A percentile compares a stretch with the other conserved stretches of the same genome.
phyloP scores from a whole-genome alignment of 1,140 invertebrate species.

The Gonatopus flavifemur region DNA sequence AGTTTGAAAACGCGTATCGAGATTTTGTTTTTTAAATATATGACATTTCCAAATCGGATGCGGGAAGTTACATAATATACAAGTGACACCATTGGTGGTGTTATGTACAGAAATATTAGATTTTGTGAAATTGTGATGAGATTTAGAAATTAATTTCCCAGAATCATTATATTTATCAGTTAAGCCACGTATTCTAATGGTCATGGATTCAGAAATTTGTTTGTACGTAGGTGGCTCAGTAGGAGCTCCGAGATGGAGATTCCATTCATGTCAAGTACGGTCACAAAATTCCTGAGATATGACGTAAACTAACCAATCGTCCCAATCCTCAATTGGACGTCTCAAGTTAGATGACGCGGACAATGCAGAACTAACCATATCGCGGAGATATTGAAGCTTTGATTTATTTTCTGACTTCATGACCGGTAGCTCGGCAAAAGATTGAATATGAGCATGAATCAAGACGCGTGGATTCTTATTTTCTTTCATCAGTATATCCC shows the following conservation, averaged over 20 bases:
- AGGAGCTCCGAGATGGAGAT: background rate
- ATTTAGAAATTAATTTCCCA: background rate
- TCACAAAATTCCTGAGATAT: background rate
- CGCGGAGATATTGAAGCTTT: background rate
- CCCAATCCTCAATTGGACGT: no score
- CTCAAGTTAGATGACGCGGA: no score
- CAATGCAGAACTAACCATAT: background rate
- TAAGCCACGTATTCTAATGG: background rate
- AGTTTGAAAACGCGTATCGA: background rate
- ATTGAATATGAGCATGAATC: background rate
- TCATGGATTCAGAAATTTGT: conserved; percentile 2
- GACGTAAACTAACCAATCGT: no score
- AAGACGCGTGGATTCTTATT: no score
- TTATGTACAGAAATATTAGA: background rate
- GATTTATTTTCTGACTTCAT: background rate
- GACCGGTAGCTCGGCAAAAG: background rate
- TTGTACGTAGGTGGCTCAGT: background rate
- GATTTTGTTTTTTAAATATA: background rate
- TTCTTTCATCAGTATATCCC: background rate
- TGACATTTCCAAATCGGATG: background rate
- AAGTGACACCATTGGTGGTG: background rate
- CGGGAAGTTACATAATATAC: background rate
- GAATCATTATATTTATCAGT: background rate
- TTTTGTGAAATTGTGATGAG: no score
- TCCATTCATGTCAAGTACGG: conserved; percentile 1